A percentile compares a stretch with the other conserved stretches of the same genome.
Evolutionary conservation across 2,113 vertebrate species (phyloP).

Genomic region (Poicephalus gulielmi): DNA sequence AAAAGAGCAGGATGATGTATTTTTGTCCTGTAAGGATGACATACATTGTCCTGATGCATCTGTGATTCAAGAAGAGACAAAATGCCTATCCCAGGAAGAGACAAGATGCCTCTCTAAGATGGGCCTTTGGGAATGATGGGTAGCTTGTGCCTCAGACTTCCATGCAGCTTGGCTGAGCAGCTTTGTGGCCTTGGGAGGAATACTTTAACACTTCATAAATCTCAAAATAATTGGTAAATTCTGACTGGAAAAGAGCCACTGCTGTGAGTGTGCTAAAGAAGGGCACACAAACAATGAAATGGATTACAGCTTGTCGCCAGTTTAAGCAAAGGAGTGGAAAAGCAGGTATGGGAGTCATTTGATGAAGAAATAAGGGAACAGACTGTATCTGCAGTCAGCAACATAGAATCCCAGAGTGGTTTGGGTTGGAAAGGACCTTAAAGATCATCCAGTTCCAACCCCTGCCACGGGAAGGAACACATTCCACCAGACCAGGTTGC

Average conservation of each 20-base stretch:
- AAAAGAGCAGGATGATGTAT: neutral
- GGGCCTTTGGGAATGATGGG: neutral
- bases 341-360: neutral
- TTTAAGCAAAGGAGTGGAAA: neutral
- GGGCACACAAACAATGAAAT: neutral
- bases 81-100: neutral
- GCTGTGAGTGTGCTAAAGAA: neutral
- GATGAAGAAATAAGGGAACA: neutral
- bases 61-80: neutral
- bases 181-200: neutral
- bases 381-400: neutral
- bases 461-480: neutral
- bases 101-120: neutral
- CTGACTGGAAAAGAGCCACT: neutral
- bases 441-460: neutral
- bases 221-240: neutral
- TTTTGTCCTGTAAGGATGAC: neutral
- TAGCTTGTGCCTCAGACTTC: neutral
- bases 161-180: neutral
- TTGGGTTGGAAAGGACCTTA: neutral
- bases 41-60: neutral
- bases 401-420: neutral
- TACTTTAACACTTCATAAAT: neutral
- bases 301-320: neutral
- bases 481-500: neutral